phyloP scores from a whole-genome alignment of 2,888 invertebrate species.

The Chorisops tibialis region DNA sequence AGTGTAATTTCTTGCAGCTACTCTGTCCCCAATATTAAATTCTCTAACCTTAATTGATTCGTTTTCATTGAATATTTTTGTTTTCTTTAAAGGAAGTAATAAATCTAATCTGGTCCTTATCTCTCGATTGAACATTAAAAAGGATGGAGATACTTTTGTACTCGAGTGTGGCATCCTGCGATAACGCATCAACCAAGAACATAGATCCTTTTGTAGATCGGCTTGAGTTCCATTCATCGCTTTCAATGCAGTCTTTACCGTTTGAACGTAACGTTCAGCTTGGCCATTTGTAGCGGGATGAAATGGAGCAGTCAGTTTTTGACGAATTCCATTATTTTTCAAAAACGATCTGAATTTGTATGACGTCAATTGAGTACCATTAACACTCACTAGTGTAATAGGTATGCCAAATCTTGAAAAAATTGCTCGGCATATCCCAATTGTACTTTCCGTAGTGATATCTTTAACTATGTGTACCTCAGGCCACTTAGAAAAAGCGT shows the following conservation, averaged over 20 bases:
- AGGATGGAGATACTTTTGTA: too few relatives aligned
- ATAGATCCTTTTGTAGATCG: too few relatives aligned
- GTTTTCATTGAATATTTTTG: too few relatives aligned
- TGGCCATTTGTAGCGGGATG: slow-evolving; percentile 32
- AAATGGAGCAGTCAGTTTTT: slow-evolving; percentile 29
- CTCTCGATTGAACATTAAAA: too few relatives aligned
- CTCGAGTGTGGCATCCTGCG: too few relatives aligned
- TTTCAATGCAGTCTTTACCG: slow-evolving; percentile 30
- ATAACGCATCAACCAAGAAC: too few relatives aligned
- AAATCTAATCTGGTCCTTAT: too few relatives aligned
- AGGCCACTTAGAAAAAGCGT: slow-evolving; percentile 35
- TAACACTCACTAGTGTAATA: slow-evolving; percentile 28
- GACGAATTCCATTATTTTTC: slow-evolving; percentile 16
- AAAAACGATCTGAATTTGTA: slow-evolving; percentile 23
- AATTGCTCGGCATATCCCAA: slow-evolving; percentile 13
- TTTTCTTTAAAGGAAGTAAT: too few relatives aligned
- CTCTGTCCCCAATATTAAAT: too few relatives aligned
- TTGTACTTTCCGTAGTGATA: slow-evolving; percentile 21
- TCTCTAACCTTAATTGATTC: too few relatives aligned
- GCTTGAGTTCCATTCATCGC: background rate
- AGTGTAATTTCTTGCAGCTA: too few relatives aligned
- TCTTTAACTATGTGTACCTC: slow-evolving; percentile 26
- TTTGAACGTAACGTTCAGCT: slow-evolving; percentile 35
- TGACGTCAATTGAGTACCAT: slow-evolving; percentile 29
- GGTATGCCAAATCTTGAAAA: slow-evolving; percentile 30